Evolutionary conservation across 2,888 invertebrate genomes (phyloP), one percentile per base, ranked within the genome.

Genomic region (Chloromyia formosa): DNA sequence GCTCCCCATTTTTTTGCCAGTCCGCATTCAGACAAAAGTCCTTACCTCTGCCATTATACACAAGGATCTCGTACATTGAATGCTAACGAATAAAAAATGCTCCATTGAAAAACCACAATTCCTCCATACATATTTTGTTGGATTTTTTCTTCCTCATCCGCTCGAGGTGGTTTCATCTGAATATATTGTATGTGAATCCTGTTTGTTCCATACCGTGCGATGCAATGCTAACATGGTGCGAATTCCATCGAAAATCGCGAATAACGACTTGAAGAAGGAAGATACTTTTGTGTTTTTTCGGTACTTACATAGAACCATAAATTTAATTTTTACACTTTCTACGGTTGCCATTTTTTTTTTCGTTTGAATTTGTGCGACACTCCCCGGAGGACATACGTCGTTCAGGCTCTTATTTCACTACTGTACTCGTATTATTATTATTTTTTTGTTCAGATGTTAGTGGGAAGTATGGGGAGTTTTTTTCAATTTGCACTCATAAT

Each of bases 251-350:
- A 56, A 68, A 71, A 71, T 71, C 58, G 71, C 42, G 71, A 58
- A 40, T 58, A 58, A 71, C 71, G 71, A 71, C 58, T 73, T 45
- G 22, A 60, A 60, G 61, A 35, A 35, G 45, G n/a, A n/a, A 58
- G 60, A 61, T 60, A 60, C 72, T 54, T 27, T 35, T 69, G 58
- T 56, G 20, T 45, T 56, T 58, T 72, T 56, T n/a, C 35, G 58
- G 35, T 14, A 14, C 23, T 54, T 54, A 69, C 54, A 54, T 27
- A 40, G 58, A 71, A 20, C 35, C 60, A 73, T 73, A 73, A 73
- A 73, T 73, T 73, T 73, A 73, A 73, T 73, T 73, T 61, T 23
- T 61, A 61, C 73, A 60, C 49, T 45, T 73, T 73, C 49, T 61
- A 40, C 56, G 58, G 40, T 42, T 69, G 56, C 56, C 56, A 69